Base-by-base conservation (phyloP, 2,797 vertebrate genomes). In the Cyprinodon diabolis region DNA sequence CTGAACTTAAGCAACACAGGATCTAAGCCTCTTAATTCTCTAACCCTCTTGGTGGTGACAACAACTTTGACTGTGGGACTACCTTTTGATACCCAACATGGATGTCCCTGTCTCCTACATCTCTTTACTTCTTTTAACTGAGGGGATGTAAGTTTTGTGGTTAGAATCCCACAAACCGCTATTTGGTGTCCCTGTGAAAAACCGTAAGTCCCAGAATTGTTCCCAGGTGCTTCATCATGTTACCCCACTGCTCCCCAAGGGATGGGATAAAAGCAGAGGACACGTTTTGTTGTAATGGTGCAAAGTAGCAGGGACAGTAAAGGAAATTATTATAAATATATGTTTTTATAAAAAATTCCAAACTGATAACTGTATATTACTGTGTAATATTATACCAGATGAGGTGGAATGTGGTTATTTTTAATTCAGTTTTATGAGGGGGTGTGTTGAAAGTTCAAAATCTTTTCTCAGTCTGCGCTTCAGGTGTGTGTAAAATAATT, bases 401-500 rank as follows among this genome's bases (percentile, higher is more conserved):
- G 1, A 63, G 35, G 10, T 43, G 37, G 37, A 13, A 21, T 63
- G 21, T 35, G 21, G 4, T 43, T 40, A 62, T 21, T 62, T 8
- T 5, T 43, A 40, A 43, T 63, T 63, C 21, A 43, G 19, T 11
- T 43, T 21, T 43, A 43, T 63, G 37, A 76, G 74, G 60, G 2
- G 14, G 71, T 66, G 47, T 66, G 72, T 56, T 40, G 69, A 79
- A 69, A n/a, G 51, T 72, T 25, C 7, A 35, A 73, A 72, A 37
- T 35, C 52, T 82, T 65, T 65, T 73, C 65, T 78, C 54, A 54
- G 37, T n/a, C 58, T 15, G 56, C 5, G 14, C n/a, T 80, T 69
- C 30, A 58, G 69, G 54, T 75, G 47, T 71, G 78, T 76, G 48
- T 68, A 75, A 19, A 72, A 37, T 55, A 52, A 49, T 35, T 54